phyloP scores from a whole-genome alignment of 2,113 vertebrate species.

The Chamaea fasciata region DNA sequence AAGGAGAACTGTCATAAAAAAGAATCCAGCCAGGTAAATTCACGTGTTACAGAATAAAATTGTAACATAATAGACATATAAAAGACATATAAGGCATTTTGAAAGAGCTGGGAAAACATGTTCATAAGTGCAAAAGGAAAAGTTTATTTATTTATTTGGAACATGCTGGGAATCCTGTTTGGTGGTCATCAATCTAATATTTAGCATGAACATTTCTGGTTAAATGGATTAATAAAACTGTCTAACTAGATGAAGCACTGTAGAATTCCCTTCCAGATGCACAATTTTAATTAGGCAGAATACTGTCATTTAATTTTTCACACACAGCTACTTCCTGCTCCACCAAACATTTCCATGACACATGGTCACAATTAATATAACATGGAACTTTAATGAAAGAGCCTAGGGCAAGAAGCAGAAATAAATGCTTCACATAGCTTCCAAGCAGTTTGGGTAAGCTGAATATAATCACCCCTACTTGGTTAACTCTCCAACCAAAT shows the following conservation, averaged over 20 bases:
- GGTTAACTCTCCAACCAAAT: not conserved
- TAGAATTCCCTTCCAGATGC: not conserved
- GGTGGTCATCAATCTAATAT: not conserved
- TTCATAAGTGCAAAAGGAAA: not conserved
- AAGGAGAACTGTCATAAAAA: not conserved
- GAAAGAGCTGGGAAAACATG: not conserved
- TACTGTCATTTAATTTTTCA: not conserved
- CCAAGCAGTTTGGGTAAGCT: not conserved
- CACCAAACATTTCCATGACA: not conserved
- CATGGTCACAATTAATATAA: not conserved
- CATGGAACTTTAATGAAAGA: not conserved
- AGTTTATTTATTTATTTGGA: not conserved
- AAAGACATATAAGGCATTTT: not conserved
- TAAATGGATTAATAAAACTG: not conserved
- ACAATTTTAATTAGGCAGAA: not conserved
- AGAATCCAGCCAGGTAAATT: not conserved
- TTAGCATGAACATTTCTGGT: not conserved
- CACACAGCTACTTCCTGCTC: not conserved
- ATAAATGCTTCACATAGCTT: not conserved
- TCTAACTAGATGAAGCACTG: not conserved
- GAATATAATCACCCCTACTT: not conserved
- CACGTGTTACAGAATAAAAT: not conserved
- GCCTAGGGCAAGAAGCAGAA: not conserved
- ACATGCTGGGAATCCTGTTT: not conserved
- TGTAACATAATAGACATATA: not conserved